Conservation (phyloP, 2,888 invertebrate genomes). For the Noctua janthe region DNA sequence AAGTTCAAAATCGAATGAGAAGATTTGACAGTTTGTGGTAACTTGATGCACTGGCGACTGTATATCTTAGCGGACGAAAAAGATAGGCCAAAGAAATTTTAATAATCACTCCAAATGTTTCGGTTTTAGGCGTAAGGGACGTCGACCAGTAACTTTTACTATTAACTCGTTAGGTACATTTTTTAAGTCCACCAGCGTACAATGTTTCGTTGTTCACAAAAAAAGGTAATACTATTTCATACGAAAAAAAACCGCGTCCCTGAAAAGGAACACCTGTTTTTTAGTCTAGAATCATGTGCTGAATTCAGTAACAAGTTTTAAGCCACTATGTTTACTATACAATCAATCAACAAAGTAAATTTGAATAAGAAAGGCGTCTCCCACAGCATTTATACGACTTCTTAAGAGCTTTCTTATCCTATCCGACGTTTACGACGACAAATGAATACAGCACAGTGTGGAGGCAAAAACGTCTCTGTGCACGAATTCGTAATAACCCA, state of each 20-base stretch:
- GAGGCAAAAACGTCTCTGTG: constrained; percentile 52
- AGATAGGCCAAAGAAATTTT: too few relatives aligned
- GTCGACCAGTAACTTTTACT: background rate
- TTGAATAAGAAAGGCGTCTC: constrained; percentile 38
- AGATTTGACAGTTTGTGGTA: too few relatives aligned
- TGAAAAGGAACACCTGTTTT: background rate
- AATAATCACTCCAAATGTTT: background rate
- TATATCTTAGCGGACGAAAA: too few relatives aligned
- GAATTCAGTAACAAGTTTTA: background rate
- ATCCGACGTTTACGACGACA: constrained; percentile 50
- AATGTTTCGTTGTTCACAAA: background rate
- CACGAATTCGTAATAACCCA: constrained; percentile 61
- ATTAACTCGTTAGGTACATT: too few relatives aligned
- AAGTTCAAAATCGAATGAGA: too few relatives aligned
- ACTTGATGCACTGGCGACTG: too few relatives aligned
- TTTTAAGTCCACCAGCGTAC: background rate
- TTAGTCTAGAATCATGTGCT: background rate
- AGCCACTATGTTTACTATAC: background rate
- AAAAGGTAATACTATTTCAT: background rate
- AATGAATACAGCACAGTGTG: constrained; percentile 50
- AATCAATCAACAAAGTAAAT: constrained; percentile 47
- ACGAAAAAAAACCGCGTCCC: background rate
- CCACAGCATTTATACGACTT: constrained; percentile 36
- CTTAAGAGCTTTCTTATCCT: constrained; percentile 48
- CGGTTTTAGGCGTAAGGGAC: background rate